Evolutionary conservation across 1,140 invertebrate species (phyloP).

Genomic region (Sminthurinus signatus): DNA sequence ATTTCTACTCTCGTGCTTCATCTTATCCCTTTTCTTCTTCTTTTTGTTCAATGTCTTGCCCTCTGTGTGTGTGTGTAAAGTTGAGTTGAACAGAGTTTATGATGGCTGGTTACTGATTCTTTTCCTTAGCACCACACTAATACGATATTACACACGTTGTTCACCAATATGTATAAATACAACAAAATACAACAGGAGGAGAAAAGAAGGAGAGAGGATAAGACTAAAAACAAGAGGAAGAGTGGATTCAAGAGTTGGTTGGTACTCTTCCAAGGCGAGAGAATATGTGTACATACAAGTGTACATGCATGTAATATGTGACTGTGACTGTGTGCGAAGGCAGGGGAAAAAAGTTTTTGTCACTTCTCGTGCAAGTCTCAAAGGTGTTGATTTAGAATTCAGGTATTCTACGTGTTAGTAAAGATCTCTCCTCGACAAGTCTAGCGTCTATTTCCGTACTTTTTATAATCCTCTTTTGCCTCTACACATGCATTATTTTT

Average conservation of each 20-base stretch:
- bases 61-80: no score
- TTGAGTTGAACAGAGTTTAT: neutral
- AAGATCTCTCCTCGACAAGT: slow-evolving; percentile 13
- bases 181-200: no score
- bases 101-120: slow-evolving; percentile 13
- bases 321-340: neutral
- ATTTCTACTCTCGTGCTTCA: no score
- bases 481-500: slow-evolving; percentile 27
- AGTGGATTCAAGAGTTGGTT: slow-evolving; percentile 5
- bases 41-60: no score
- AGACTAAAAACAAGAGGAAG: neutral
- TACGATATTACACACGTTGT: no score
- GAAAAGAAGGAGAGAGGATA: neutral
- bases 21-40: no score
- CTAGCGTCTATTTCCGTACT: slow-evolving; percentile 32
- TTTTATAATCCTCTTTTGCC: slow-evolving; percentile 31
- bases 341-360: slow-evolving; percentile 22
- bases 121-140: no score
- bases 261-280: slow-evolving; percentile 23
- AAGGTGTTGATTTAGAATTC: slow-evolving; percentile 40
- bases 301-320: neutral
- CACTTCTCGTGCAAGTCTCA: slow-evolving; percentile 12
- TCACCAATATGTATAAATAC: no score
- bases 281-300: neutral
- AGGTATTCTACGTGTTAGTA: slow-evolving; percentile 22